Evolutionary conservation across 2,113 vertebrate genomes (phyloP).

Genomic region (Eudyptes chrysolophus): DNA sequence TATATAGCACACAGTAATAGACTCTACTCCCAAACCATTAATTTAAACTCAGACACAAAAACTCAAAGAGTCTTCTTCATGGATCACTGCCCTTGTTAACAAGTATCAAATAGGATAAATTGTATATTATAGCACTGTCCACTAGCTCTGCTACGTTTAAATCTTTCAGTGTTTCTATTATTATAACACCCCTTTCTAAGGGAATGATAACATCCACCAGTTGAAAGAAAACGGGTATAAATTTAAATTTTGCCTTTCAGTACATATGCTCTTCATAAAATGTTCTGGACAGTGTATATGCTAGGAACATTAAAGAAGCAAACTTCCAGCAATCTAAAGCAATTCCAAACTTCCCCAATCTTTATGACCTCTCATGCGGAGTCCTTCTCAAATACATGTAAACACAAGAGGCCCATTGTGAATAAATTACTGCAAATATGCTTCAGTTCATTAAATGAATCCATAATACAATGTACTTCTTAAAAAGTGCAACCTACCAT

Average conservation of each 20-base stretch:
- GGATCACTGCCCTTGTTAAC: constrained; percentile 65
- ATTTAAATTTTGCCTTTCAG: not conserved
- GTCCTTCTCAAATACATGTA: not conserved
- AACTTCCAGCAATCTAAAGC: not conserved
- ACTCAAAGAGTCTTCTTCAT: constrained; percentile 61
- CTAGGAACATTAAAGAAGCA: not conserved
- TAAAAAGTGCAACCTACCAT: not conserved
- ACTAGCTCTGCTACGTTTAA: constrained; percentile 19
- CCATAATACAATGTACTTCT: not conserved
- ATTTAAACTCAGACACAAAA: constrained; percentile 60
- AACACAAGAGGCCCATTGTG: not conserved
- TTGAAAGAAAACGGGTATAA: not conserved
- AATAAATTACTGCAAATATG: constrained; percentile 23
- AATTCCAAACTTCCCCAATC: not conserved
- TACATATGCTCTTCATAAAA: not conserved
- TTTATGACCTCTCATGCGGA: constrained; percentile 14
- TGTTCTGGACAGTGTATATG: not conserved
- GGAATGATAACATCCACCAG: not conserved
- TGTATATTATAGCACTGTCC: constrained; percentile 29
- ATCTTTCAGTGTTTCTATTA: not conserved
- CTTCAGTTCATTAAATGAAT: constrained; percentile 29
- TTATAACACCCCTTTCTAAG: not conserved
- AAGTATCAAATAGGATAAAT: constrained; percentile 50
- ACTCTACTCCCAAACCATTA: constrained; percentile 54
- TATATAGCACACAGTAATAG: constrained; percentile 18